Evolutionary conservation across 2,797 vertebrate species (phyloP).

Genomic region (Aratinga solstitialis): DNA sequence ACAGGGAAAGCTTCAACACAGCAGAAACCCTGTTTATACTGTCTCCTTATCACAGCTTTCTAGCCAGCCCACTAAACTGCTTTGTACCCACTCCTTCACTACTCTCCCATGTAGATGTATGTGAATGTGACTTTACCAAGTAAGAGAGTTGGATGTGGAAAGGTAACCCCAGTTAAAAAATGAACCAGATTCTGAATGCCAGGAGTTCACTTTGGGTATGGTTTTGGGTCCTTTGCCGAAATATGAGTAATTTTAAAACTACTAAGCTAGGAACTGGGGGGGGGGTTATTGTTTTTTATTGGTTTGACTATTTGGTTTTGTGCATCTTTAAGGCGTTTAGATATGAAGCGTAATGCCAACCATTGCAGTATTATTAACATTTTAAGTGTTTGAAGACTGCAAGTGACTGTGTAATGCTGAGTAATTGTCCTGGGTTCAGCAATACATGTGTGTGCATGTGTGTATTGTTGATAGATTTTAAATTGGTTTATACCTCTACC

Average conservation of each 20-base stretch:
- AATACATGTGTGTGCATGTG: neutral
- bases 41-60: neutral
- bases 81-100: neutral
- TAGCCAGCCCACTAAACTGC: neutral
- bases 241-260: slow-evolving; percentile 13
- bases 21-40: neutral
- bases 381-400: neutral
- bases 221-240: neutral
- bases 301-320: slow-evolving; percentile 16
- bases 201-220: neutral
- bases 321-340: slow-evolving; percentile 44
- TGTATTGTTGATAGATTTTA: neutral
- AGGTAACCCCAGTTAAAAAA: neutral
- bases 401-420: neutral
- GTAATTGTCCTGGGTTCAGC: neutral
- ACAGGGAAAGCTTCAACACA: neutral
- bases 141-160: neutral
- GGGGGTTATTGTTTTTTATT: slow-evolving; percentile 19
- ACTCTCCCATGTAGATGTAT: neutral
- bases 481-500: neutral
- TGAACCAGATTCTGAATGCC: neutral
- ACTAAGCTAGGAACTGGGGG: neutral
- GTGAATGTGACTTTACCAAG: neutral
- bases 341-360: slow-evolving; percentile 2
- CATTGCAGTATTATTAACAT: slow-evolving; percentile 12